Base-by-base conservation (phyloP, 2,797 vertebrate species). In the Channa striata region DNA sequence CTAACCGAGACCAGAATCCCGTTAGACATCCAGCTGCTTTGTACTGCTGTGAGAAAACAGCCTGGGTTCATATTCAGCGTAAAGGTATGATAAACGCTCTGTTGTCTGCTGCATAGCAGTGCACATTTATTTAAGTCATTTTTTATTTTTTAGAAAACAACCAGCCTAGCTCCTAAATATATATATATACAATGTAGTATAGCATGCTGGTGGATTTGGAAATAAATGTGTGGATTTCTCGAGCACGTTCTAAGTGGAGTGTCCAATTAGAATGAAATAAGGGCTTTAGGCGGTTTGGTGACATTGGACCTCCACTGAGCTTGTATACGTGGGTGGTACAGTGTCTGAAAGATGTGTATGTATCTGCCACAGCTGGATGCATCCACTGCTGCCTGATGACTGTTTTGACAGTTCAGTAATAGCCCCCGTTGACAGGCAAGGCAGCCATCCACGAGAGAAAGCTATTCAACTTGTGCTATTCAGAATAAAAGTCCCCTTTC, bases 381-480 rank as follows among this genome's bases (percentile, higher is more conserved):
- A 78, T 89, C 83, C 80, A 73, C 82, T 86, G 46, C 65, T 65
- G 69, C 74, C 77, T 83, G 85, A 86, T 88, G 88, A 88, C 79
- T 89, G 86, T 87, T 91, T 89, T 90, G 91, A 91, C 90, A 88
- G 86, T 79, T 89, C 82, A 72, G 81, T 92, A 92, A 93, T 90
- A 83, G 85, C 87, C 67, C 71, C 70, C 25, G 64, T 87, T 89
- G 86, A 89, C 81, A 87, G 85, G 71, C 68, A 69, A 82, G 74
- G 69, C 85, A 80, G 73, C 78, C 78, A 72, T 74, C 59, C 59
- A 59, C 64, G 0, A 50, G 63, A 68, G 64, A 74, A 82, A 70
- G 84, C 81, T 82, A 85, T 88, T 90, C 78, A 81, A 60, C 74
- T 74, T 33, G 39, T 77, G 67, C 76, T 86, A 81, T 87, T 91